Base-by-base conservation (phyloP, 2,113 vertebrate species). In the Columba livia region DNA sequence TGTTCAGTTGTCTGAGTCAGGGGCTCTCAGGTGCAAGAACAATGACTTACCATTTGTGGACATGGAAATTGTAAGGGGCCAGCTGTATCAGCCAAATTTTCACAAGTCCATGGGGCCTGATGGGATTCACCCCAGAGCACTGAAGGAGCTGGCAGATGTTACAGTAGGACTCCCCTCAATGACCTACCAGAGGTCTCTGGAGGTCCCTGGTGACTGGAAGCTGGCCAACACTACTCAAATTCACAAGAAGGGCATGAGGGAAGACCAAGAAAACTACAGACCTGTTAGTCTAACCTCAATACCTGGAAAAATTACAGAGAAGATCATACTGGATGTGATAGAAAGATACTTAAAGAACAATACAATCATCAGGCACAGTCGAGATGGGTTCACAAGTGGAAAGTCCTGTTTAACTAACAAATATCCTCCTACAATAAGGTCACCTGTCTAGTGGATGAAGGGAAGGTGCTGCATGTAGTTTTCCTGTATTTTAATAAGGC, bases 131-230 rank as follows among this genome's bases (percentile, higher is more conserved):
- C 25, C 9, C 54, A 47, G 18, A 87, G 50, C 4, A 34, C 67
- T 50, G 53, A 86, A 75, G 24, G 24, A 67, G 11, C 12, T 31
- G 56, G 26, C 4, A 34, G 36, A 64, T 54, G 10, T 44, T 83
- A 72, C 4, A 53, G 24, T 1, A 75, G 31, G 34, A 51, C 3
- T 3, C 5, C 4, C 61, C 51, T 31, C 1, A 1, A 74, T 53
- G 32, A 66, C 7, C 51, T 57, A 29, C 31, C 38, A 20, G 70
- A 79, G 15, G 34, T 25, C 31, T 56, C 18, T 14, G 42, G 38
- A 69, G 6, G 67, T 81, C 16, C 19, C 34, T 48, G 28, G 12
- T 53, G 14, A 85, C 44, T 47, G 44, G 40, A 66, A 60, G 10
- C 11, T 47, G 58, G 50, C 5, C 47, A 72, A 10, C 3, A 9